These are phyloP conservation scores for Drosophila rubida DNA, from an alignment of 2,888 invertebrate species.

Conservation along the genomic window DNA sequence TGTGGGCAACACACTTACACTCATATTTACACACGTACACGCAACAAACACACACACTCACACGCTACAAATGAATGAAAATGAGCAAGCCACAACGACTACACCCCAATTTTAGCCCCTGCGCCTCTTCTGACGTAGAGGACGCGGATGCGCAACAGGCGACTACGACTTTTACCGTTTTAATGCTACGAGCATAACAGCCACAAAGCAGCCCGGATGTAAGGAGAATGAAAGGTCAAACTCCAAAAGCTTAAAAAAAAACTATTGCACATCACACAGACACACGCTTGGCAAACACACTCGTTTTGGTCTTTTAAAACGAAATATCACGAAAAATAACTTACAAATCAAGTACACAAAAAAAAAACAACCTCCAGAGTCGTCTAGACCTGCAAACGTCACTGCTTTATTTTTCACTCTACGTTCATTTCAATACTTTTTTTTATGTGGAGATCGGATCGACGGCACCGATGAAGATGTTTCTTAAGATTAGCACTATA, in stretches of 20 bases:
- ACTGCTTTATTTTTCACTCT: constrained; percentile 62
- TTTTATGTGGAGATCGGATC: constrained; percentile 52
- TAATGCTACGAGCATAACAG: constrained; percentile 33
- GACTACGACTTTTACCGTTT: constrained; percentile 61
- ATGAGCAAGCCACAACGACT: constrained; percentile 55
- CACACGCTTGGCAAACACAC: neutral
- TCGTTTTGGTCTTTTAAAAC: constrained; percentile 13
- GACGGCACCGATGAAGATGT: constrained; percentile 34
- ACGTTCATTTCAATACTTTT: constrained; percentile 59
- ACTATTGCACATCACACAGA: constrained; percentile 6
- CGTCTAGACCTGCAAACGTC: constrained; percentile 59
- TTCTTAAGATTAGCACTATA: constrained; percentile 18
- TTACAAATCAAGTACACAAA: constrained; percentile 42
- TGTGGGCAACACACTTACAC: constrained; percentile 8
- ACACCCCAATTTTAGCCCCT: constrained; percentile 66
- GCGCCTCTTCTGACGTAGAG: constrained; percentile 6
- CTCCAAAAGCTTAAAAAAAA: constrained; percentile 35
- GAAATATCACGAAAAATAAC: constrained; percentile 28
- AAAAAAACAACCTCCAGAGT: constrained; percentile 34
- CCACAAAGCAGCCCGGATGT: constrained; percentile 24
- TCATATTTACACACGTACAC: constrained; percentile 6
- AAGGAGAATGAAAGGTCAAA: constrained; percentile 50
- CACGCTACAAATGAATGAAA: constrained; percentile 75
- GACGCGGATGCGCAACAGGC: constrained; percentile 67
- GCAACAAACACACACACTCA: constrained; percentile 39